Evolutionary conservation across 2,113 vertebrate species (phyloP).

Genomic region (Pelobates fuscus): DNA sequence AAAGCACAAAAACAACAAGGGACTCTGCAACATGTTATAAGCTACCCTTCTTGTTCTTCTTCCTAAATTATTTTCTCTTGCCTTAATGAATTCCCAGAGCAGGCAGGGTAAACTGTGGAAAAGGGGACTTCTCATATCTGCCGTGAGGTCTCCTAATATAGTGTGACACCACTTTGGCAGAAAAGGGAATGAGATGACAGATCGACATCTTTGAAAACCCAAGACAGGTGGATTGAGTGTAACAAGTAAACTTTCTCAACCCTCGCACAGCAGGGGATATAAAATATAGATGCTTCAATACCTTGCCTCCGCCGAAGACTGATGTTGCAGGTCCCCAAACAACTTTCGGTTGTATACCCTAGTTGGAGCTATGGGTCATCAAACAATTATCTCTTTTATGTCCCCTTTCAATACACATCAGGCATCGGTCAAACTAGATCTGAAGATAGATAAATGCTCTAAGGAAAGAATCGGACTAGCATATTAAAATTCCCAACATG

Average conservation of each 20-base stretch:
- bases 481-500: too few species aligned
- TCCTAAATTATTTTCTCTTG: background rate
- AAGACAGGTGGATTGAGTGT: conserved; percentile 11
- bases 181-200: conserved; percentile 30
- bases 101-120: background rate
- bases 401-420: background rate
- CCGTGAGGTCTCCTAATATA: conserved; percentile 36
- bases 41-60: too few species aligned
- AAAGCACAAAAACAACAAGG: background rate
- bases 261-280: background rate
- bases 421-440: background rate
- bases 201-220: conserved; percentile 36
- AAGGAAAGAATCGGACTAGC: too few species aligned
- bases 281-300: conserved; percentile 32
- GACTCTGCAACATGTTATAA: background rate
- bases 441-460: background rate
- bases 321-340: conserved; percentile 29
- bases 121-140: conserved; percentile 15
- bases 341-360: background rate
- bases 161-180: conserved; percentile 40
- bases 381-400: conserved; percentile 15
- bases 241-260: conserved; percentile 25
- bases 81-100: conserved; percentile 7
- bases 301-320: background rate
- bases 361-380: conserved; percentile 5